Evolutionary conservation across 2,113 vertebrate genomes (phyloP).

Genomic region (Petaurus breviceps): DNA sequence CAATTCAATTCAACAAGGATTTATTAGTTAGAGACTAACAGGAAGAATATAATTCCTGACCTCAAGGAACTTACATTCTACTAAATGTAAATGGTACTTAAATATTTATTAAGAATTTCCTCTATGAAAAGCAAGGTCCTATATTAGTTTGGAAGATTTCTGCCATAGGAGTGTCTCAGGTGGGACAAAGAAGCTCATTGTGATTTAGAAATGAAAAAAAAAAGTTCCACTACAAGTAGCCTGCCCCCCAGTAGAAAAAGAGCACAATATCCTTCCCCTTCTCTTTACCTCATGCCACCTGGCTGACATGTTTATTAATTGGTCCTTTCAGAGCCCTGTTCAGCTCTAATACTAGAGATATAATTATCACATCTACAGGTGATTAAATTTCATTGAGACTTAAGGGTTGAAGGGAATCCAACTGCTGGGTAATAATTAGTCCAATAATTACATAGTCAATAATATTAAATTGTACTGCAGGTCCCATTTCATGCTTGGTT

Average conservation of each 20-base stretch:
- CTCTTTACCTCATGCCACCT: background rate
- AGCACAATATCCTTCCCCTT: background rate
- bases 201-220: background rate
- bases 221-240: background rate
- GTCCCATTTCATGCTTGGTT: background rate
- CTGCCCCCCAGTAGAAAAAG: background rate
- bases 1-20: background rate
- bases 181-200: background rate
- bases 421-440: background rate
- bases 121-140: background rate
- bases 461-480: background rate
- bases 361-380: background rate
- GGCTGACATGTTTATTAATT: background rate
- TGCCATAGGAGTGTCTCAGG: background rate
- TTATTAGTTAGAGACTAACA: background rate
- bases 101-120: background rate
- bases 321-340: background rate
- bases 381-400: background rate
- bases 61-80: background rate
- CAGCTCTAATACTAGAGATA: background rate
- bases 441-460: background rate
- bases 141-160: background rate
- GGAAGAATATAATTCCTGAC: background rate
- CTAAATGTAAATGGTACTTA: background rate
- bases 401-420: background rate